Conservation (phyloP, 2,113 vertebrate species). For the Megaceryle torquata region DNA sequence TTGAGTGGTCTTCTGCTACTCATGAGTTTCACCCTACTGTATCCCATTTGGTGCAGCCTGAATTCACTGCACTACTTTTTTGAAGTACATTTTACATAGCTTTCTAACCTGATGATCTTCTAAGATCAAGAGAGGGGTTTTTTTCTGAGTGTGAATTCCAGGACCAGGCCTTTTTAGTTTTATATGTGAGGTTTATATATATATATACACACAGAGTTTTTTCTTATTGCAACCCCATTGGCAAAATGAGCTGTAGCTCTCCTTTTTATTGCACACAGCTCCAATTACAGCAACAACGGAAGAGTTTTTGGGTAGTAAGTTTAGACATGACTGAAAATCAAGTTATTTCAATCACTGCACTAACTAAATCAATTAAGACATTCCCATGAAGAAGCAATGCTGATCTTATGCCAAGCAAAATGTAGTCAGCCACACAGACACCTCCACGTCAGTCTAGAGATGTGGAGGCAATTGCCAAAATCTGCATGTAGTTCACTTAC, state of each 20-base stretch:
- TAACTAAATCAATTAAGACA: background rate
- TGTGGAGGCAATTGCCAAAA: background rate
- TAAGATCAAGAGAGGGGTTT: background rate
- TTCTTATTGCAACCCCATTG: background rate
- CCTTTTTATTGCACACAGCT: background rate
- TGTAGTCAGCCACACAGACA: background rate
- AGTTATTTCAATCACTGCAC: background rate
- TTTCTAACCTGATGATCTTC: background rate
- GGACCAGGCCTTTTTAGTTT: background rate
- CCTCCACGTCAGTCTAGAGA: background rate
- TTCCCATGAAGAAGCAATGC: background rate
- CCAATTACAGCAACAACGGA: background rate
- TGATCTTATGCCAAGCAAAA: background rate
- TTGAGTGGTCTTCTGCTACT: background rate
- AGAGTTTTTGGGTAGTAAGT: background rate
- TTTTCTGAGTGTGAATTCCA: background rate
- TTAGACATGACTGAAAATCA: background rate
- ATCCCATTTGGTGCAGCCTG: background rate
- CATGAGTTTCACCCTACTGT: background rate
- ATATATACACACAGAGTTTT: background rate
- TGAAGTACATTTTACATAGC: background rate
- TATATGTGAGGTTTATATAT: background rate
- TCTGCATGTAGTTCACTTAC: slow-evolving; percentile 63
- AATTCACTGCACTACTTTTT: background rate
- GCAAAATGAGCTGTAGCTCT: background rate